These are phyloP conservation scores for Calypte anna DNA, from an alignment of 2,113 vertebrate species.

Conservation along the genomic window DNA sequence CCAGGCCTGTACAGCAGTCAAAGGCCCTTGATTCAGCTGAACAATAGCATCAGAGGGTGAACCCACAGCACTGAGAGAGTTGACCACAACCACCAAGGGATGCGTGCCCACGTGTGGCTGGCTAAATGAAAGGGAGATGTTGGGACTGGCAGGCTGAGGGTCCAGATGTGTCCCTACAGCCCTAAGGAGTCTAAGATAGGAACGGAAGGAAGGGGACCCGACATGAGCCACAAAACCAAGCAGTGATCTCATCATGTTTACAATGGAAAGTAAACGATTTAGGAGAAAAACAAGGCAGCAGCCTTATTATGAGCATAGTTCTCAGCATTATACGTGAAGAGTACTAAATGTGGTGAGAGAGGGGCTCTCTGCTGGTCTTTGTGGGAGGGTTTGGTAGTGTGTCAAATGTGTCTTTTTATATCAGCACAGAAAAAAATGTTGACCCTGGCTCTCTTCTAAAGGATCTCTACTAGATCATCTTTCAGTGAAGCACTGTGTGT, in stretches of 20 bases:
- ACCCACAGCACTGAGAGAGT: background rate
- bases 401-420: background rate
- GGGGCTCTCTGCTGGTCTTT: background rate
- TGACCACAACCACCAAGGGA: background rate
- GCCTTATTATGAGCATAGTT: background rate
- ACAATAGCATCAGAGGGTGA: background rate
- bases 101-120: background rate
- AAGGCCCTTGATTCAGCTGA: background rate
- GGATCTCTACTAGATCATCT: background rate
- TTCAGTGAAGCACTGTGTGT: background rate
- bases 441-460: background rate
- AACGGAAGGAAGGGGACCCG: slow-evolving; percentile 6
- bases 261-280: background rate
- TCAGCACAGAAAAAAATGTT: background rate
- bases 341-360: background rate
- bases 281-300: background rate
- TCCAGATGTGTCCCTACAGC: background rate
- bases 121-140: background rate
- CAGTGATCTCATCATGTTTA: background rate
- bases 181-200: background rate
- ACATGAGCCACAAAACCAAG: slow-evolving; percentile 4
- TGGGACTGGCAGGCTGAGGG: background rate
- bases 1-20: background rate
- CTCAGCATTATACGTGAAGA: background rate
- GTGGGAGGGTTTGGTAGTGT: background rate